Percentiles rank a stretch among this genome's conserved stretches.
phyloP scores from a whole-genome alignment of 2,113 vertebrate genomes.

The Pseudorectes ferrugineus region DNA sequence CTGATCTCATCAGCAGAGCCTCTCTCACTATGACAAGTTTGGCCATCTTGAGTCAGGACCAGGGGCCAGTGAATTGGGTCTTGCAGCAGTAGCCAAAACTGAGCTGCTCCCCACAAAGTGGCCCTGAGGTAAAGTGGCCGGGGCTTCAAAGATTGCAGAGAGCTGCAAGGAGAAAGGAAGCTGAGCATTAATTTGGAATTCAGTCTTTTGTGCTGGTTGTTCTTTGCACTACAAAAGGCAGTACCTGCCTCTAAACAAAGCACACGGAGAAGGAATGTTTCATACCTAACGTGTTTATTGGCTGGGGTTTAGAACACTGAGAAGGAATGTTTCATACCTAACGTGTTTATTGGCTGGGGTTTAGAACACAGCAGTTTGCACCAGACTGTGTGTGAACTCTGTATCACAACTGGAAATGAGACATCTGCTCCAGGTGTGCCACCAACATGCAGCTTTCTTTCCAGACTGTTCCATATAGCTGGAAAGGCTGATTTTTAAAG shows the following conservation, averaged over 20 bases:
- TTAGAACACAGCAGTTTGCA: neutral
- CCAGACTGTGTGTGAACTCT: neutral
- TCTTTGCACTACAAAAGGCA: neutral
- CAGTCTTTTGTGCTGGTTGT: neutral
- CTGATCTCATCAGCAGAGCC: neutral
- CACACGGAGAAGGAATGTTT: neutral
- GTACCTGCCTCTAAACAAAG: neutral
- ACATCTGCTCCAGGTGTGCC: neutral
- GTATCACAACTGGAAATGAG: neutral
- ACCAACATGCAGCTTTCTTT: neutral
- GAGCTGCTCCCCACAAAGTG: neutral
- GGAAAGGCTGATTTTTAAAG: neutral
- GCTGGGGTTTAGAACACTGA: neutral
- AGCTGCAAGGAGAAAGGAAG: neutral
- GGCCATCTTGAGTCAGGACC: neutral
- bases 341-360: neutral
- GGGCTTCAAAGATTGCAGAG: neutral
- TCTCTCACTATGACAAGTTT: neutral
- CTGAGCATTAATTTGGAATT: rapidly evolving
- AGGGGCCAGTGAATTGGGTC: rapidly evolving
- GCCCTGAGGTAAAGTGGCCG: neutral
- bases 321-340: neutral
- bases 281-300: rapidly evolving
- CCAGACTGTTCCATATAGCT: neutral
- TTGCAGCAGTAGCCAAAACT: neutral